phyloP scores from a whole-genome alignment of 1,140 invertebrate genomes.

The Diplogasteroides magnus region DNA sequence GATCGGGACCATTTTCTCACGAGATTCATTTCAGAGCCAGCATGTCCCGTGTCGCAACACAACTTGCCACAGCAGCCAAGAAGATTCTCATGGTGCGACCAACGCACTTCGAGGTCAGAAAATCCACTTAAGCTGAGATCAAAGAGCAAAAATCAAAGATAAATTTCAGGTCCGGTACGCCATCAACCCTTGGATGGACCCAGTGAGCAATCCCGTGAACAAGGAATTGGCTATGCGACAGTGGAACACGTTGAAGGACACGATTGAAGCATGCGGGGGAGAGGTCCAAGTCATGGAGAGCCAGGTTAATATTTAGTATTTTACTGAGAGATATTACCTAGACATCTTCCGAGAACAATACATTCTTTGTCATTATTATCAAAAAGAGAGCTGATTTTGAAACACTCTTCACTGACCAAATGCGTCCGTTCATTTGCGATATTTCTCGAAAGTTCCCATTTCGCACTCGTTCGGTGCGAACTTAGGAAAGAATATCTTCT shows the following conservation, averaged over 20 bases:
- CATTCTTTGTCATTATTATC: no score
- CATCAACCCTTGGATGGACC: conserved; percentile 54
- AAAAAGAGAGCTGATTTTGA: no score
- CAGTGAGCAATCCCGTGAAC: conserved; percentile 36
- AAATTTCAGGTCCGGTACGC: conserved; percentile 36
- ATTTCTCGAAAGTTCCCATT: no score
- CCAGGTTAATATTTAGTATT: conserved; percentile 21
- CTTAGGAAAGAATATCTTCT: no score
- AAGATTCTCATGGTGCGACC: conserved; percentile 49
- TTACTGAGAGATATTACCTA: background rate
- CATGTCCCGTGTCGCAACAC: conserved; percentile 11
- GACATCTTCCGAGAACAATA: no score
- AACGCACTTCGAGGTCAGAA: conserved; percentile 47
- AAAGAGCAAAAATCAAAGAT: background rate
- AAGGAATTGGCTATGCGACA: conserved; percentile 39
- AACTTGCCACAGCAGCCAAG: conserved; percentile 13
- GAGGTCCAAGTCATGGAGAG: conserved; percentile 49
- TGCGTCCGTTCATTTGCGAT: no score
- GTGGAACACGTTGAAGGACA: conserved; percentile 45
- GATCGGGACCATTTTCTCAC: no score
- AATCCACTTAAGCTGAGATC: background rate
- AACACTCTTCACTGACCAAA: no score
- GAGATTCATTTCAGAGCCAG: no score
- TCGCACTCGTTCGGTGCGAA: no score
- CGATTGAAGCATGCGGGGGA: conserved; percentile 44